Percentiles rank a stretch among this genome's conserved stretches.
phyloP scores from a whole-genome alignment of 2,888 invertebrate species.

The Himalopsyche japonica region DNA sequence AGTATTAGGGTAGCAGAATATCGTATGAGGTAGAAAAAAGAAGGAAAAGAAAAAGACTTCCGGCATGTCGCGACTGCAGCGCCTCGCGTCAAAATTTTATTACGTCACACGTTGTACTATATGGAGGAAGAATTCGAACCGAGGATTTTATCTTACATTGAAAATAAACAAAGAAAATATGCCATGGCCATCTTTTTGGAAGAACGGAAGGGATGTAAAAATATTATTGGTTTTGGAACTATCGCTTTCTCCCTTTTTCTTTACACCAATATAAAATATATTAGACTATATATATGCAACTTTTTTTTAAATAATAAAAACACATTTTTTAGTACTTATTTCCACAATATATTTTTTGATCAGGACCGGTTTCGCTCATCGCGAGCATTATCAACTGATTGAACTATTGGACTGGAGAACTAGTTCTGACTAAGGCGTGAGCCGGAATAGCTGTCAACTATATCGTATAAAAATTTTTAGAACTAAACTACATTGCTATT shows the following conservation, averaged over 20 bases:
- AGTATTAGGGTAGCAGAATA: neutral
- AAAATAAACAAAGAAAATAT: neutral
- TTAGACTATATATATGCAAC: too few relatives aligned
- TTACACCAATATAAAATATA: too few relatives aligned
- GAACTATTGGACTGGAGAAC: too few relatives aligned
- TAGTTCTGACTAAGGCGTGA: too few relatives aligned
- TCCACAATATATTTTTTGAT: too few relatives aligned
- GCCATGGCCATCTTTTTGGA: neutral
- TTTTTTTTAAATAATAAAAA: too few relatives aligned
- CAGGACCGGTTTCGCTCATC: too few relatives aligned
- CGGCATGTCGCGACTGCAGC: slow-evolving; percentile 31
- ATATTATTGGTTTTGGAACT: neutral
- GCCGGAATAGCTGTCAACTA: too few relatives aligned
- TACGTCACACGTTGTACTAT: neutral
- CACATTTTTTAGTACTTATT: too few relatives aligned
- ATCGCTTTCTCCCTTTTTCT: neutral
- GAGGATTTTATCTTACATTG: neutral
- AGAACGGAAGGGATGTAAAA: neutral
- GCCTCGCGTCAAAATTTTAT: slow-evolving; percentile 27
- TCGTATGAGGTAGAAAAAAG: neutral
- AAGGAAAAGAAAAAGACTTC: slow-evolving; percentile 7
- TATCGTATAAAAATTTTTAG: too few relatives aligned
- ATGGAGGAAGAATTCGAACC: neutral
- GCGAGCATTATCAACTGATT: too few relatives aligned
- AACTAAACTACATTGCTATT: too few relatives aligned